phyloP scores from a whole-genome alignment of 2,888 invertebrate genomes.

The Bugulina stolonifera region DNA sequence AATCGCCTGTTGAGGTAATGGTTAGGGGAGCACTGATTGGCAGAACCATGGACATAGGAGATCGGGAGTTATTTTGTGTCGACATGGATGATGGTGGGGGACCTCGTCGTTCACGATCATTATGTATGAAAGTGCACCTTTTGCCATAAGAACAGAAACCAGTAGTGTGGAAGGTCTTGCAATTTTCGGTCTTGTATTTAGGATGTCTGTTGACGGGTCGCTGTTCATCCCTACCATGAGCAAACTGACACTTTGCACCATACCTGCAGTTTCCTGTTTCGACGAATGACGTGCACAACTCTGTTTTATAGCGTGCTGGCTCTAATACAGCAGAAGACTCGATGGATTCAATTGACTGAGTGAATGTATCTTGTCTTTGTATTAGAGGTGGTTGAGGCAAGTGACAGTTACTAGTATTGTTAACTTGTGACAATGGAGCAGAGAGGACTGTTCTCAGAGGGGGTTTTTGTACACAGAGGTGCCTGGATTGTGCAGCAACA shows the following conservation, averaged over 20 bases:
- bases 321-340: neutral
- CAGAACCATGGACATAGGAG: neutral
- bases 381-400: neutral
- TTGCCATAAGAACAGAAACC: conserved; percentile 94
- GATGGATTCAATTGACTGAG: neutral
- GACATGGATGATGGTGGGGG: neutral
- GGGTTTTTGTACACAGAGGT: neutral
- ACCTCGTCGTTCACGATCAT: conserved; percentile 47
- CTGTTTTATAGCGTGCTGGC: conserved; percentile 78
- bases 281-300: conserved; percentile 85
- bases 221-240: conserved; percentile 82
- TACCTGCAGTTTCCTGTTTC: conserved; percentile 81
- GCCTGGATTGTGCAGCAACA: neutral
- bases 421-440: neutral
- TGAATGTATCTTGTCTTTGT: neutral
- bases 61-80: neutral
- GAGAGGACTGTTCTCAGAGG: neutral
- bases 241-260: conserved; percentile 92
- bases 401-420: neutral
- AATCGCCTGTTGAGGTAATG: neutral
- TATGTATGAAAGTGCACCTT: conserved; percentile 91
- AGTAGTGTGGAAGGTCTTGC: conserved; percentile 84
- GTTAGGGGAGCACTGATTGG: neutral
- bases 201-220: conserved; percentile 87
- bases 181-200: conserved; percentile 90